phyloP scores from a whole-genome alignment of 1,140 invertebrate species.

The Octopus bimaculoides region DNA sequence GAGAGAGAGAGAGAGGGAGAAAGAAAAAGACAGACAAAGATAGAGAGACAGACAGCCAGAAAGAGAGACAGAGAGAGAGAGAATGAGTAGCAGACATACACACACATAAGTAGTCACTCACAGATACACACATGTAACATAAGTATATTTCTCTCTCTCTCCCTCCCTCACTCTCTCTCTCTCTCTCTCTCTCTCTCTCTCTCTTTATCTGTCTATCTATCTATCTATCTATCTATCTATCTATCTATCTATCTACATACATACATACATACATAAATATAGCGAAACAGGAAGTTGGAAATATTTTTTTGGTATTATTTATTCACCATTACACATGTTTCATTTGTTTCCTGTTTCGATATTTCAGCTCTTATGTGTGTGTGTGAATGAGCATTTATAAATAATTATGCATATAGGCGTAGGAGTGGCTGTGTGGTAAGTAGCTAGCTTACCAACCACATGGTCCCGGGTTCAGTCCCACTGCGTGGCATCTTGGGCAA shows the following conservation, averaged over 20 bases:
- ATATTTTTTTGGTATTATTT: too few species aligned
- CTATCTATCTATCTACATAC: background rate
- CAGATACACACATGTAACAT: background rate
- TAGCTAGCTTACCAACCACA: too few species aligned
- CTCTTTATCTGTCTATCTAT: background rate
- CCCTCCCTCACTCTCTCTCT: background rate
- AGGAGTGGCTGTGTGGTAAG: too few species aligned
- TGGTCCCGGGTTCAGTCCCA: too few species aligned
- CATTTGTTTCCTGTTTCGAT: too few species aligned
- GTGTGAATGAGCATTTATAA: too few species aligned
- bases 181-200: background rate
- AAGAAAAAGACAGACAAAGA: background rate
- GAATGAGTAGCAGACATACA: background rate
- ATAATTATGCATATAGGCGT: too few species aligned
- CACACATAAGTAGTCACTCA: background rate
- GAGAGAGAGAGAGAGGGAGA: background rate
- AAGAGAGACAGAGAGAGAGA: background rate
- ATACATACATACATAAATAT: too few species aligned
- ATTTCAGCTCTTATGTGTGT: too few species aligned
- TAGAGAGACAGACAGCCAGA: background rate
- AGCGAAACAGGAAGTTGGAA: too few species aligned
- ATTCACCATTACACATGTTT: too few species aligned
- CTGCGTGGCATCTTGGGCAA: too few species aligned
- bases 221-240: background rate
- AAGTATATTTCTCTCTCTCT: background rate